Conservation (phyloP, 2,113 vertebrate genomes). For the Lucifuga dentata region DNA sequence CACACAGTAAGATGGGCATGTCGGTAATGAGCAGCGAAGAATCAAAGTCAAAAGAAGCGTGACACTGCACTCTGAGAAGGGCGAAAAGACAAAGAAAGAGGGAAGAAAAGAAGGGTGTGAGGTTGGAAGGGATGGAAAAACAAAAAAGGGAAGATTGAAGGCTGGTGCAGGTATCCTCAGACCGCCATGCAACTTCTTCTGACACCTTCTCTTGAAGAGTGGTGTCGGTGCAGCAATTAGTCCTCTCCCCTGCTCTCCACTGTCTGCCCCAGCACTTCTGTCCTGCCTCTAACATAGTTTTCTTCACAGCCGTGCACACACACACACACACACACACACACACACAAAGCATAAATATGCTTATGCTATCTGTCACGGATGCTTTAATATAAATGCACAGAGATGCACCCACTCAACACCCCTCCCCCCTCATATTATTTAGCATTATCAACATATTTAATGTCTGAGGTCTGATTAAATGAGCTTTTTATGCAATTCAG, state of each 20-base stretch:
- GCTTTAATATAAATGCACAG: not conserved
- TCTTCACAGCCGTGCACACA: slow-evolving; percentile 2
- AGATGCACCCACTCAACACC: slow-evolving; percentile 20
- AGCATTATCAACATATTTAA: too few relatives aligned
- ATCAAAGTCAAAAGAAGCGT: slow-evolving; percentile 77
- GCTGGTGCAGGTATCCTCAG: slow-evolving; percentile 70
- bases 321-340: slow-evolving; percentile 20
- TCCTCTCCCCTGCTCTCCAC: slow-evolving; percentile 56
- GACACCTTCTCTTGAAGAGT: slow-evolving; percentile 73
- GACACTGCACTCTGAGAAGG: slow-evolving; percentile 59
- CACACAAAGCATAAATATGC: slow-evolving; percentile 1
- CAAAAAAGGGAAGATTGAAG: slow-evolving; percentile 56
- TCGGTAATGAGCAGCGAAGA: slow-evolving; percentile 78
- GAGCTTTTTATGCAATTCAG: not conserved
- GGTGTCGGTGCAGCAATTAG: slow-evolving; percentile 78
- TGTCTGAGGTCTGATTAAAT: slow-evolving; percentile 29
- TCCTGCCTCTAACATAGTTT: slow-evolving; percentile 19
- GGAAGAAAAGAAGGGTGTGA: slow-evolving; percentile 56
- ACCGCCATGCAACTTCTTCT: slow-evolving; percentile 73
- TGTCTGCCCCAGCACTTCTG: slow-evolving; percentile 45
- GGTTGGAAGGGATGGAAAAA: slow-evolving; percentile 51
- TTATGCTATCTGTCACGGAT: slow-evolving; percentile 8
- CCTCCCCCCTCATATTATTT: too few relatives aligned
- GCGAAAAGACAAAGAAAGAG: slow-evolving; percentile 46
- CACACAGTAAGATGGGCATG: slow-evolving; percentile 58